Evolutionary conservation across 2,888 invertebrate genomes (phyloP).

Genomic region (Drosophila mulleri): DNA sequence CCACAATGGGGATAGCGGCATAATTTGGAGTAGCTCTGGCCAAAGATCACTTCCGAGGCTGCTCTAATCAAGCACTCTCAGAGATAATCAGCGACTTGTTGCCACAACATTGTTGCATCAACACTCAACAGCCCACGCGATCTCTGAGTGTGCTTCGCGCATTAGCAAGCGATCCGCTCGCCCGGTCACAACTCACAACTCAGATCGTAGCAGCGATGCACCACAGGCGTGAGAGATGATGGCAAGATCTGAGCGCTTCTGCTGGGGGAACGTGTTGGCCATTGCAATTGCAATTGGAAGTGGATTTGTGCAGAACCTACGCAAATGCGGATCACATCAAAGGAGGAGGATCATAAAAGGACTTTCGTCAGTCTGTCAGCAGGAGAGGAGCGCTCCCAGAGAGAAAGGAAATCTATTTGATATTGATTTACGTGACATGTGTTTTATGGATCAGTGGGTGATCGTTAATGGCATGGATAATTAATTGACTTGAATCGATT

Average conservation of each 20-base stretch:
- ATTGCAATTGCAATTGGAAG: conserved; percentile 46
- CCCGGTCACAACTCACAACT: conserved; percentile 18
- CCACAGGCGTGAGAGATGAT: conserved; percentile 54
- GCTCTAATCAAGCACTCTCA: conserved; percentile 53
- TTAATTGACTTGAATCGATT: background rate
- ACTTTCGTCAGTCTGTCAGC: conserved; percentile 19
- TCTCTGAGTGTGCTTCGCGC: conserved; percentile 55
- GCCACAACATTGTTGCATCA: conserved; percentile 55
- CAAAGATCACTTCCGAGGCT: conserved; percentile 49
- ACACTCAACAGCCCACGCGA: conserved; percentile 60
- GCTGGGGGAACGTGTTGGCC: conserved; percentile 60
- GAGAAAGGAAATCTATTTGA: conserved; percentile 23
- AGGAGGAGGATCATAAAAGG: conserved; percentile 54
- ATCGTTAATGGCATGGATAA: conserved; percentile 1
- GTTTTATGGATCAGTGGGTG: conserved; percentile 49
- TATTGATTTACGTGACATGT: conserved; percentile 9
- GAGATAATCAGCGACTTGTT: conserved; percentile 63
- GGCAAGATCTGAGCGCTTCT: conserved; percentile 35
- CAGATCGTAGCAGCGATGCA: conserved; percentile 59
- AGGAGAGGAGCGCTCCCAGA: conserved; percentile 10
- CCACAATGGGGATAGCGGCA: conserved; percentile 58
- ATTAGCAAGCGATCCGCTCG: conserved; percentile 60
- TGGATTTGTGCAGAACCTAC: conserved; percentile 44
- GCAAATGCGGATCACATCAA: conserved; percentile 54
- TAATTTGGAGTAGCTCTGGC: conserved; percentile 54